These are phyloP conservation scores for Drosophila arizonae DNA, from an alignment of 1,140 invertebrate genomes.

Conservation along the genomic window DNA sequence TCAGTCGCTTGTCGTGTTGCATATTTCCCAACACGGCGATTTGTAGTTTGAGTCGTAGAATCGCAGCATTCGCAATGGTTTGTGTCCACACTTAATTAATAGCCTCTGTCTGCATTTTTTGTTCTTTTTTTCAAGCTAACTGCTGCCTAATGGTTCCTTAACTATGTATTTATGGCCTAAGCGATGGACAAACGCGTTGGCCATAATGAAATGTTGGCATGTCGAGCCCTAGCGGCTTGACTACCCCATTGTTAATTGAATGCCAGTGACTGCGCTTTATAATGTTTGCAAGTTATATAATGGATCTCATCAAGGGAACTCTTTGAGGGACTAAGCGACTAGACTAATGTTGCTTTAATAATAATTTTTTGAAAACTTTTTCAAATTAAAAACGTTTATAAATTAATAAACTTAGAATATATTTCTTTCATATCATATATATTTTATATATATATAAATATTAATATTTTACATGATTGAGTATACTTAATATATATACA, in stretches of 20 bases:
- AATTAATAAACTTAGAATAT: no score
- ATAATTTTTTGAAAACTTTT: neutral
- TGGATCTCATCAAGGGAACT: neutral
- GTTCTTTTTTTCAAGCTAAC: conserved; percentile 25
- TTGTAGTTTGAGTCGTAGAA: conserved; percentile 30
- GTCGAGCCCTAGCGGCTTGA: conserved; percentile 14
- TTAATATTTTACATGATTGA: no score
- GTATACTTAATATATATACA: no score
- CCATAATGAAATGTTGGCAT: conserved; percentile 33
- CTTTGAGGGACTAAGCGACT: neutral
- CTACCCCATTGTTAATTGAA: conserved; percentile 23
- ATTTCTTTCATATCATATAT: no score
- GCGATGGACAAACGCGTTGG: conserved; percentile 6
- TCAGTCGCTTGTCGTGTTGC: conserved; percentile 30
- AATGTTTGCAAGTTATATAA: neutral
- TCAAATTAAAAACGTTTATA: neutral
- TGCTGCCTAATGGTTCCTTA: conserved; percentile 38
- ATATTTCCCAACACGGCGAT: conserved; percentile 54
- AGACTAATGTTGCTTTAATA: neutral
- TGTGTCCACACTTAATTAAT: conserved; percentile 73
- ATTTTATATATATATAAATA: no score
- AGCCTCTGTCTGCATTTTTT: conserved; percentile 74
- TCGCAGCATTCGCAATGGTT: conserved; percentile 11
- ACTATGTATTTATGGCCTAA: conserved; percentile 43
- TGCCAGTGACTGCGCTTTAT: neutral